Conservation (phyloP, 2,113 vertebrate species). For the Nycticryphes semicollaris region DNA sequence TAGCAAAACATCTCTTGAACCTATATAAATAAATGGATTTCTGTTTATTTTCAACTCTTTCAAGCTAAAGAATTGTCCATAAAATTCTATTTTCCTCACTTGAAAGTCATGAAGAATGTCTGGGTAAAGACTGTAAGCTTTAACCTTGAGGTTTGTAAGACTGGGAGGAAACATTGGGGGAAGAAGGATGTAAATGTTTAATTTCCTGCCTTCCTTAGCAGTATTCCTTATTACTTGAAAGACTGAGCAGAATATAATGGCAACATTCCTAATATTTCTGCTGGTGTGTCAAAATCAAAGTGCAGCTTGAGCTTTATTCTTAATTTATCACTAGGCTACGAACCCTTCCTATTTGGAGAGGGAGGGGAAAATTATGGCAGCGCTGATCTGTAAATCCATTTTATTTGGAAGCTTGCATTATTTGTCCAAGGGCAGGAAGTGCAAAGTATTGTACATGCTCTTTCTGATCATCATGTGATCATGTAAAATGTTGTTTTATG, state of each 20-base stretch:
- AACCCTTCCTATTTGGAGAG: not conserved
- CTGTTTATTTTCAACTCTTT: not conserved
- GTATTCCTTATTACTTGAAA: not conserved
- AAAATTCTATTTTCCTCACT: not conserved
- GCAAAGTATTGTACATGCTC: not conserved
- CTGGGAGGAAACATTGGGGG: not conserved
- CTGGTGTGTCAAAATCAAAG: not conserved
- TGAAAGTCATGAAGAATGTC: not conserved
- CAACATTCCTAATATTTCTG: not conserved
- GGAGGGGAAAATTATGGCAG: rapidly evolving
- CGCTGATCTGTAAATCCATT: not conserved
- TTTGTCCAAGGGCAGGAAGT: not conserved
- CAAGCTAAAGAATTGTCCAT: not conserved
- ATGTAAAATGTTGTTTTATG: not conserved
- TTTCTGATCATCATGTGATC: not conserved
- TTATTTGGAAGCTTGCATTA: not conserved
- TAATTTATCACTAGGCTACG: not conserved
- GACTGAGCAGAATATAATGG: not conserved
- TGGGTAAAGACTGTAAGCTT: not conserved
- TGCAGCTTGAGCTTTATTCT: not conserved
- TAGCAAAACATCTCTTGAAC: not conserved
- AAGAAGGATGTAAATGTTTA: slow-evolving; percentile 12
- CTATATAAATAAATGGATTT: not conserved
- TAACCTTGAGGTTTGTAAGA: not conserved
- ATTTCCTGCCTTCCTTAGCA: not conserved